Conservation (phyloP, 1,140 invertebrate species). For the Aphaenogaster floridana region DNA sequence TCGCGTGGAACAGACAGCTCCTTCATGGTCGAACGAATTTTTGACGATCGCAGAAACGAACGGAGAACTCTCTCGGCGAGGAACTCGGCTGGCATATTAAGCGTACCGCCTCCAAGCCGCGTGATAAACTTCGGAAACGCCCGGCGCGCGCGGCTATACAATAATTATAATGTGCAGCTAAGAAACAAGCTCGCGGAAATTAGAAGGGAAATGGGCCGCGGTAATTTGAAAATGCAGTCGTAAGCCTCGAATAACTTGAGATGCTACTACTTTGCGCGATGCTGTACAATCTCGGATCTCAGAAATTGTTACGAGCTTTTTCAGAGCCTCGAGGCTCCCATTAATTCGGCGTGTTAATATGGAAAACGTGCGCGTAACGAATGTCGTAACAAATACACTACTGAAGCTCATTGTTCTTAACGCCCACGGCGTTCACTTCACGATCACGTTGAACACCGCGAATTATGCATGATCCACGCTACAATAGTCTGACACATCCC, state of each 20-base stretch:
- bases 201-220: slow-evolving; percentile 54
- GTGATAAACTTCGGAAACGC: slow-evolving; percentile 62
- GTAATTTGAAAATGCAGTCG: slow-evolving; percentile 70
- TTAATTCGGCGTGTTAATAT: slow-evolving; percentile 35
- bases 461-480: not conserved
- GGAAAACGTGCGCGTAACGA: slow-evolving; percentile 30
- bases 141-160: slow-evolving; percentile 13
- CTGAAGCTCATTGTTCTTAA: not conserved
- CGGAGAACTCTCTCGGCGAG: slow-evolving; percentile 9
- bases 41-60: slow-evolving; percentile 55
- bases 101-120: slow-evolving; percentile 26
- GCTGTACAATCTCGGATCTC: slow-evolving; percentile 64
- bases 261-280: slow-evolving; percentile 55
- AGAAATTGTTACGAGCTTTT: slow-evolving; percentile 65
- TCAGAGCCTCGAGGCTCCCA: not conserved
- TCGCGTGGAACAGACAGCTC: not conserved
- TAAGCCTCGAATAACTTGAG: slow-evolving; percentile 68
- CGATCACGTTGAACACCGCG: not conserved
- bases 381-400: slow-evolving; percentile 38
- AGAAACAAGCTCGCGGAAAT: slow-evolving; percentile 69
- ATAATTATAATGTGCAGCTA: slow-evolving; percentile 73
- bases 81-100: slow-evolving; percentile 30
- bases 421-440: slow-evolving; percentile 4
- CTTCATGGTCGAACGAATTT: slow-evolving; percentile 63
- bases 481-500: not conserved